Evolutionary conservation across 2,113 vertebrate species (phyloP), one percentile per base, ranked within the genome.

Genomic region (Tichodroma muraria): DNA sequence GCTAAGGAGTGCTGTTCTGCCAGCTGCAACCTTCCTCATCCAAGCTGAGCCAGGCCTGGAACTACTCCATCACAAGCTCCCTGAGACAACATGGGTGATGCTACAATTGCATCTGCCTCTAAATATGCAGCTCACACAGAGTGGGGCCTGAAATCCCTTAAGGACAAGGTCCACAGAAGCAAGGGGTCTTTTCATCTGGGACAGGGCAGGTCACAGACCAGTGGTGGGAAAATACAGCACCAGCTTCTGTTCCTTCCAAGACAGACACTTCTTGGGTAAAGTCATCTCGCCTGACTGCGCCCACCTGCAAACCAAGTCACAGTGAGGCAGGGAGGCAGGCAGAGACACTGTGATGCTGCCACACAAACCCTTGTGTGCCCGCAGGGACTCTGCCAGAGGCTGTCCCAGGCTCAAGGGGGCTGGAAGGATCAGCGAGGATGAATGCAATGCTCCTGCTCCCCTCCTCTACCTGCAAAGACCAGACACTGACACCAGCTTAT

Each of bases 261-360:
- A 38, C 30, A 35, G 37, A 6, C 31, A 16, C 10, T 38, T 35
- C 19, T 30, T 5, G 15, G 66, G 30, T n/a, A 23, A 49, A n/a
- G n/a, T 42, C 28, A 19, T 7, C 50, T 30, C 59, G 25, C 3
- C 27, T 13, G 35, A 18, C 2, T 4, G 64, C 11, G 21, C 21
- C 19, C 13, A 14, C 14, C 37, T 30, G 53, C 79, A n/a, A 11
- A 12, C 1, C 0, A 15, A 30, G 35, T 11, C 47, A 56, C 14
- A 38, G 47, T 3, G 54, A 15, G 40, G 75, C 5, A 65, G 50
- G 47, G 25, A 59, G 19, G 33, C 56, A 9, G n/a, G 52, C 54
- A 31, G 15, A 20, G 8, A 47, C 4, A 3, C 35, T 0, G 1
- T 1, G 13, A 27, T 3, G 37, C n/a, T n/a, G n/a, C n/a, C n/a